Evolutionary conservation across 1,140 invertebrate genomes (phyloP).

Genomic region (Conus betulinus): DNA sequence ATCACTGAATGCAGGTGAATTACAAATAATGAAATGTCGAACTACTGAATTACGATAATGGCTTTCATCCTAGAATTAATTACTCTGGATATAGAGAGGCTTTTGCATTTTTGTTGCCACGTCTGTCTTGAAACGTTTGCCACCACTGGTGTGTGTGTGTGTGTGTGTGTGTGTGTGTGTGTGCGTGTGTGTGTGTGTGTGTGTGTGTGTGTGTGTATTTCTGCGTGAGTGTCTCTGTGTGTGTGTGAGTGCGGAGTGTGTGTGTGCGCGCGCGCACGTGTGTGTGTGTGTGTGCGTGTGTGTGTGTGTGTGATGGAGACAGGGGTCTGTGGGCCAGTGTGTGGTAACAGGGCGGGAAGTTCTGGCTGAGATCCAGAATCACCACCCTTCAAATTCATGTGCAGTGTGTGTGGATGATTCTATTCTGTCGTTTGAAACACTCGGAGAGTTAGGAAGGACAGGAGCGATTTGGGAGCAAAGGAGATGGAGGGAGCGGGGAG

Average conservation of each 20-base stretch:
- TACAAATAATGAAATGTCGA: too few relatives aligned
- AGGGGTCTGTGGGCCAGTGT: neutral
- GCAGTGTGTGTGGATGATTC: neutral
- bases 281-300: conserved; percentile 2
- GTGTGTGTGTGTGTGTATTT: neutral
- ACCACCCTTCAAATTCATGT: neutral
- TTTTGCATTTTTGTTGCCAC: neutral
- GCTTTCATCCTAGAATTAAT: too few relatives aligned
- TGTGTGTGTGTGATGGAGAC: neutral
- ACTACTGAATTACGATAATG: too few relatives aligned
- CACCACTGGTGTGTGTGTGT: neutral
- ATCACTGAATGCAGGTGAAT: too few relatives aligned
- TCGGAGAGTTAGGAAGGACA: too few relatives aligned
- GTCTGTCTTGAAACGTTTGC: too few relatives aligned
- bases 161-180: neutral
- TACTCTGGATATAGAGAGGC: too few relatives aligned
- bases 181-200: neutral
- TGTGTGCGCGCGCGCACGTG: too few relatives aligned
- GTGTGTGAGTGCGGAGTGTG: neutral
- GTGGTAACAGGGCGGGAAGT: neutral
- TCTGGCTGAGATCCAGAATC: too few relatives aligned
- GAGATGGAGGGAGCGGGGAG: too few relatives aligned
- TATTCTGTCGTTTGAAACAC: neutral
- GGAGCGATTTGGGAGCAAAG: too few relatives aligned
- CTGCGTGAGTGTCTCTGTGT: neutral